phyloP scores from a whole-genome alignment of 1,140 invertebrate genomes.

The Phocides pigmalion region DNA sequence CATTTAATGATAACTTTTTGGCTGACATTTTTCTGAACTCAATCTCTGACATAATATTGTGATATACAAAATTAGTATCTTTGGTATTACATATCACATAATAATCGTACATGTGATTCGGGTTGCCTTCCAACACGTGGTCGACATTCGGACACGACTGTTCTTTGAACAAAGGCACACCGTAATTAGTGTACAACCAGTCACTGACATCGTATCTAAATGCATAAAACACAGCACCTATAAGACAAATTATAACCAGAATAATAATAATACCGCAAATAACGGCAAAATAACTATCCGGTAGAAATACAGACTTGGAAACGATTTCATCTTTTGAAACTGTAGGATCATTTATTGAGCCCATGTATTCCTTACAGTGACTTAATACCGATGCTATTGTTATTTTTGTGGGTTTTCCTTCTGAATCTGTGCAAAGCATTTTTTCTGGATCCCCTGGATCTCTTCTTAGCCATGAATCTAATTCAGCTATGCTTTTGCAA shows the following conservation, averaged over 20 bases:
- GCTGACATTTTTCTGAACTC: constrained; percentile 85
- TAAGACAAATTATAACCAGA: constrained; percentile 88
- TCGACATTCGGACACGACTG: constrained; percentile 78
- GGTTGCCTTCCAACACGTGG: constrained; percentile 84
- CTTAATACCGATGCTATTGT: constrained; percentile 86
- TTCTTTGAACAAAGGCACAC: constrained; percentile 88
- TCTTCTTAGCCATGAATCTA: constrained; percentile 87
- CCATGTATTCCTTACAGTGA: constrained; percentile 86
- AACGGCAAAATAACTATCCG: constrained; percentile 87
- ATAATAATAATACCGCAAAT: constrained; percentile 89
- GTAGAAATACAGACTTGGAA: constrained; percentile 81
- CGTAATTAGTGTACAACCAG: constrained; percentile 90
- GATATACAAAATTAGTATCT: constrained; percentile 91
- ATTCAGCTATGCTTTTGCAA: constrained; percentile 86
- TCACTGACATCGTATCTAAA: constrained; percentile 90
- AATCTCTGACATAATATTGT: constrained; percentile 90
- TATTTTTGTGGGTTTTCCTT: constrained; percentile 79
- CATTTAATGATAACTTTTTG: constrained; percentile 66
- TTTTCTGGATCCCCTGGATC: constrained; percentile 86
- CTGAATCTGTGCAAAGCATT: constrained; percentile 84
- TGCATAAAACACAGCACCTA: constrained; percentile 88
- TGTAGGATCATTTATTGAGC: constrained; percentile 86
- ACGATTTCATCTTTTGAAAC: constrained; percentile 85
- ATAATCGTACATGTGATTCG: constrained; percentile 92
- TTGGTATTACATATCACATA: constrained; percentile 94